Evolutionary conservation across 2,113 vertebrate genomes (phyloP), one percentile per base, ranked within the genome.

Genomic region (Pseudois nayaur): DNA sequence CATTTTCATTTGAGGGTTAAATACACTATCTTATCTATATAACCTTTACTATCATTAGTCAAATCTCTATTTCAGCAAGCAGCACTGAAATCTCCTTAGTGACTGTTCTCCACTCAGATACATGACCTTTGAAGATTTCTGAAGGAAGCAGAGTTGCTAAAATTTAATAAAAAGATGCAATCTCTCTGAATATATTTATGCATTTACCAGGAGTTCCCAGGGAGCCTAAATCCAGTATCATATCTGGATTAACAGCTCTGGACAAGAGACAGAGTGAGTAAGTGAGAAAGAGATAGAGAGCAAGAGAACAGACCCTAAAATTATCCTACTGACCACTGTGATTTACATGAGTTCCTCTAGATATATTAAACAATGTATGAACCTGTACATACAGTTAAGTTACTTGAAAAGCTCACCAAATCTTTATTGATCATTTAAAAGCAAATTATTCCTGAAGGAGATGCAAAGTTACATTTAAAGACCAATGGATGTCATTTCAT

Each of bases 391-490:
- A 91, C 2, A 89, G 94, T 76, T 84, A 55, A 84, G 52, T 91
- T 85, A 81, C 71, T 83, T 96, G 45, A 97, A 96, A 94, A 78
- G 48, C 31, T 71, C 45, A 11, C 84, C 59, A 89, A 90, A 52
- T 23, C 16, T 33, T 87, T 62, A 79, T 25, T 45, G 21, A 54
- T 91, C 57, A 94, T 76, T 92, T 92, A 86, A 82, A 78, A 55
- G 89, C 57, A 64, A 54, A 79, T 64, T 94, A 93, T 79, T 96
- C 33, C 48, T 92, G 40, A 97, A 96, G 40, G 84, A 87, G 43
- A 93, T n/a, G 88, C 6, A 94, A 95, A 96, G 40, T 79, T 89
- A 62, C 93, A 95, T 85, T 90, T 87, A 94, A 98, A 74, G 52
- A 96, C 57, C 36, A 45, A 40, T 11, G 23, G 29, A 55, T 92